Percentiles rank a stretch among this genome's conserved stretches.
Evolutionary conservation across 2,113 vertebrate genomes (phyloP).

Genomic region (Tupaia tana): DNA sequence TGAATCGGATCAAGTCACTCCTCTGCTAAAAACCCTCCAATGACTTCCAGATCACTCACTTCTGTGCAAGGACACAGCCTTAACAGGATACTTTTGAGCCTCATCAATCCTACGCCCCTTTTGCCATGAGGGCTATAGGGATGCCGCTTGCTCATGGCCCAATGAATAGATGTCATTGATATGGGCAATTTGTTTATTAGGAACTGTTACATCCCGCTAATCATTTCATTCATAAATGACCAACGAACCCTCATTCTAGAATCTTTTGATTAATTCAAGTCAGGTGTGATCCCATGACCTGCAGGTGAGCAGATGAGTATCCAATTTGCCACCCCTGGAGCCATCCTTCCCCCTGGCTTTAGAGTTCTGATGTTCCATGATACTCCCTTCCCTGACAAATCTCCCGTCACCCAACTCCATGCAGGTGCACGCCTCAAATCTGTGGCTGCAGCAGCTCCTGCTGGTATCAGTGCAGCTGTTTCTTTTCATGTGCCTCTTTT

Average conservation of each 20-base stretch:
- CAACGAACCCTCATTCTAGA: constrained; percentile 60
- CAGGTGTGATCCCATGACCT: constrained; percentile 73
- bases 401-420: constrained; percentile 51
- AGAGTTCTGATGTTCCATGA: neutral
- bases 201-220: constrained; percentile 68
- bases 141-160: neutral
- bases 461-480: constrained; percentile 65
- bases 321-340: constrained; percentile 59
- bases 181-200: constrained; percentile 50
- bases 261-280: constrained; percentile 70
- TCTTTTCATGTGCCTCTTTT: constrained; percentile 76
- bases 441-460: constrained; percentile 69
- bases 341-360: constrained; percentile 60
- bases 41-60: neutral
- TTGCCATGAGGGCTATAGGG: neutral
- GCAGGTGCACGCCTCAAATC: constrained; percentile 71
- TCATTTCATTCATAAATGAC: constrained; percentile 63
- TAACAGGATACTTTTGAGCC: neutral
- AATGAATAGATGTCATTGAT: constrained; percentile 62
- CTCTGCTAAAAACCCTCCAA: neutral
- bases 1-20: neutral
- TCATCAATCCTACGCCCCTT: neutral
- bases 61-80: neutral
- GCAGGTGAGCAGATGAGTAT: constrained; percentile 58
- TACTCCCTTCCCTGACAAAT: constrained; percentile 54